Base-by-base conservation (phyloP, 2,797 vertebrate genomes). In the Scolopax bukidnonensis region DNA sequence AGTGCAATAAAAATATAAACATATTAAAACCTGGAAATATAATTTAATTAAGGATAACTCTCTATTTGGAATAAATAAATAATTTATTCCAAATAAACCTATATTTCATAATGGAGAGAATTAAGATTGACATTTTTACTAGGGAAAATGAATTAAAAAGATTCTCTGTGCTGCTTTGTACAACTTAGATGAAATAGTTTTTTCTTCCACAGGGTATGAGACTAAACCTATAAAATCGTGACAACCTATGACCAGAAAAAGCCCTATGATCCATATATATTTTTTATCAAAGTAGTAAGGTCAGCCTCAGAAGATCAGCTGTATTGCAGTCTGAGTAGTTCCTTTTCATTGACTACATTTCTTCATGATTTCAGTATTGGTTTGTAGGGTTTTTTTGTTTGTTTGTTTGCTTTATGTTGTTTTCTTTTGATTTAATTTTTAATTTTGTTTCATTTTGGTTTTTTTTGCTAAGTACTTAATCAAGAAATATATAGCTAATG, bases 31-130 rank as follows among this genome's bases (percentile, higher is more conserved):
- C 17, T 73, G 45, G 88, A 96, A 96, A 75, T 87, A 25, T 93
- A 89, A 95, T 96, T 96, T 97, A 89, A 95, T 96, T 97, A 96
- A 90, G 38, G 48, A 53, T 19, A 82, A 75, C 87, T 94, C 50
- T 95, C 91, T 93, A 47, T 47, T 47, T 47, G 45, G 45, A 47
- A 47, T 23, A 47, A 47, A 47, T 47, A 47, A 47, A 47, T 47
- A 47, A 47, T 21, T 6, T 23, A 90, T 85, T 80, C 47, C 67
- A 97, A 93, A 92, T 91, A 91, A 95, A 90, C 68, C 3, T 64
- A 81, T 86, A 88, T 32, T 86, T 92, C 54, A 67, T 45, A 81
- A 75, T 41, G 33, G 65, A 64, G 5, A 73, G 45, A 95, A 95
- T 92, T 89, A 65, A 30, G 10, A 96, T 48, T 64, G 70, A 24